Base-by-base conservation (phyloP, 2,113 vertebrate species). In the Microtus montanus region DNA sequence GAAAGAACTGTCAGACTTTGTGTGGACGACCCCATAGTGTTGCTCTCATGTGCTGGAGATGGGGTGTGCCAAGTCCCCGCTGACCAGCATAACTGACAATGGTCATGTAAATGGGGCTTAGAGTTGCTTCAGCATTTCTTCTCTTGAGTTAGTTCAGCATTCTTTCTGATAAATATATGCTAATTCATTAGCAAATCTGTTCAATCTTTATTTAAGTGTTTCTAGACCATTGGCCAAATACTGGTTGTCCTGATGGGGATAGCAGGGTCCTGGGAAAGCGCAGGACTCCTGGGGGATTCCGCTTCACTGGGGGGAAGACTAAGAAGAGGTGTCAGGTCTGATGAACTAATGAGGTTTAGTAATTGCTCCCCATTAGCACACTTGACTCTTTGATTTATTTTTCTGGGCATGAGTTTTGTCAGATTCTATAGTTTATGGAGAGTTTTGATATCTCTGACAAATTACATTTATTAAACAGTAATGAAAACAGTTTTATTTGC, bases 401-500 rank as follows among this genome's bases (percentile, higher is more conserved):
- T 35, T 20, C 10, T 11, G 15, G 63, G 63, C 41, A 47, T 30
- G 41, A 85, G 13, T 35, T 47, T 47, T 66, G 28, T 85, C 26
- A 85, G 83, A 33, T 22, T 10, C 9, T 13, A 22, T 68, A 49
- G 41, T 49, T 86, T 68, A 15, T 68, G 30, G 63, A 47, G 38
- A 41, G 30, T 30, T 86, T 49, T 14, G 41, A 68, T 68, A 47
- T 20, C 63, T 47, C 63, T 86, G 83, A 68, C 10, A 47, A 68
- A 14, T 47, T 41, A 22, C 41, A 33, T 9, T 33, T 85, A 63
- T 33, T 85, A 20, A 33, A 47, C 28, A 33, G 38, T 33, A 66
- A 47, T 44, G 17, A 47, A 63, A 44, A 33, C 33, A 15, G 28
- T 47, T 80, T 91, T 95, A 88, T 91, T 95, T 94, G 15, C 38